Evolutionary conservation across 2,888 invertebrate species (phyloP).

Genomic region (Psylliodes chrysocephalus): DNA sequence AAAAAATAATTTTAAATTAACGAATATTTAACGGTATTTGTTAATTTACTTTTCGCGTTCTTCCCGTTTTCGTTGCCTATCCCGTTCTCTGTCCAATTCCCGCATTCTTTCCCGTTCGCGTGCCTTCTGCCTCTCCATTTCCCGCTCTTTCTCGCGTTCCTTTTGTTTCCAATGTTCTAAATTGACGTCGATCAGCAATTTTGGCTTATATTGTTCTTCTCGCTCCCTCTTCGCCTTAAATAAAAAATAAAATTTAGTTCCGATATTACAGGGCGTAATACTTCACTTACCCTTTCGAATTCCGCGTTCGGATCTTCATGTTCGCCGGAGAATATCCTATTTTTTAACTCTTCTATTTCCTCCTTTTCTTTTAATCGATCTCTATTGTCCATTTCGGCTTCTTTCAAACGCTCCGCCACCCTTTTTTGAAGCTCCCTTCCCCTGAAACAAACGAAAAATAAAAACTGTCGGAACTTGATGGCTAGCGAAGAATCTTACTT

Average conservation of each 20-base stretch:
- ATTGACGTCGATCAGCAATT: slow-evolving; percentile 79
- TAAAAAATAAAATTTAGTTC: too few relatives aligned
- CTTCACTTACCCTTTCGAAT: slow-evolving; percentile 71
- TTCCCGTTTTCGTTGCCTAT: slow-evolving; percentile 60
- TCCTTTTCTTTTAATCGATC: slow-evolving; percentile 90
- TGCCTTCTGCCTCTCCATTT: slow-evolving; percentile 63
- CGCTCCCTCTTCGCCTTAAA: slow-evolving; percentile 74
- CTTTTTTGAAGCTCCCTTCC: slow-evolving; percentile 90
- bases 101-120: slow-evolving; percentile 86
- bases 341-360: slow-evolving; percentile 86
- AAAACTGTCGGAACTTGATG: too few relatives aligned
- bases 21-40: background rate
- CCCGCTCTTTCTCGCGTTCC: slow-evolving; percentile 69
- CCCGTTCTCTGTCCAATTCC: slow-evolving; percentile 80
- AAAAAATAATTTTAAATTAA: slow-evolving; percentile 36
- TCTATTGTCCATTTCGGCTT: slow-evolving; percentile 90
- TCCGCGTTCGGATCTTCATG: slow-evolving; percentile 72
- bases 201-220: slow-evolving; percentile 86
- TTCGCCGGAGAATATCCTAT: slow-evolving; percentile 77
- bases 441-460: slow-evolving; percentile 63
- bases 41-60: slow-evolving; percentile 59
- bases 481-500: slow-evolving; percentile 68
- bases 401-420: slow-evolving; percentile 91
- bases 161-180: slow-evolving; percentile 71
- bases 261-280: too few relatives aligned